Conservation (phyloP, 2,888 invertebrate species). For the Tenthredo scrophulariae region DNA sequence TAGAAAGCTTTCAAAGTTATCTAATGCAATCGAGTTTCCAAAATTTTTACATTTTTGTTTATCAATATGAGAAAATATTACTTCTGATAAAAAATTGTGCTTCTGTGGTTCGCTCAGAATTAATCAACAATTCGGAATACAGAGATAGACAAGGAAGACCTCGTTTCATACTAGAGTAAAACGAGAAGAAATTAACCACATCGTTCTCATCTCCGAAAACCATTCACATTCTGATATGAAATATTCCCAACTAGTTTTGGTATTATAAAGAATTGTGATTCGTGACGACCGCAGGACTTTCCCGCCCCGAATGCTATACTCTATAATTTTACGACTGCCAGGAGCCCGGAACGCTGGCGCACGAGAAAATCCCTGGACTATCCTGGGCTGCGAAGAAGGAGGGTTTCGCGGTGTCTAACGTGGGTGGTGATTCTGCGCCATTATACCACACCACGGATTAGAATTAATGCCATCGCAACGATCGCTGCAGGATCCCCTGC, state of each 20-base stretch:
- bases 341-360: constrained; percentile 22
- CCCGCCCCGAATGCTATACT: not conserved
- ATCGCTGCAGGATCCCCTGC: constrained; percentile 9
- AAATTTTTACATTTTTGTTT: not conserved
- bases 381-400: not conserved
- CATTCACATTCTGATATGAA: no score
- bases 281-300: not conserved
- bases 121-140: not conserved
- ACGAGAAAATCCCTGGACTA: constrained; percentile 36
- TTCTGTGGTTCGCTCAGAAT: not conserved
- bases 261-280: not conserved
- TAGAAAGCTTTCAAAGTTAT: not conserved
- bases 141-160: not conserved
- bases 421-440: constrained; percentile 31
- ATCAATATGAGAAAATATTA: not conserved
- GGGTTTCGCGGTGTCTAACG: constrained; percentile 19
- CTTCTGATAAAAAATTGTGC: not conserved
- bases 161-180: not conserved
- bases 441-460: constrained; percentile 26
- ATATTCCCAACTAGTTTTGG: not conserved
- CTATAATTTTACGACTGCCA: constrained; percentile 8
- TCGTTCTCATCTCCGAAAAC: not conserved
- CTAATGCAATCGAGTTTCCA: not conserved
- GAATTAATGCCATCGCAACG: constrained; percentile 29
- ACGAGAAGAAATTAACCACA: not conserved